Base-by-base conservation (phyloP, 1,140 invertebrate genomes). In the Drosophila insularis region DNA sequence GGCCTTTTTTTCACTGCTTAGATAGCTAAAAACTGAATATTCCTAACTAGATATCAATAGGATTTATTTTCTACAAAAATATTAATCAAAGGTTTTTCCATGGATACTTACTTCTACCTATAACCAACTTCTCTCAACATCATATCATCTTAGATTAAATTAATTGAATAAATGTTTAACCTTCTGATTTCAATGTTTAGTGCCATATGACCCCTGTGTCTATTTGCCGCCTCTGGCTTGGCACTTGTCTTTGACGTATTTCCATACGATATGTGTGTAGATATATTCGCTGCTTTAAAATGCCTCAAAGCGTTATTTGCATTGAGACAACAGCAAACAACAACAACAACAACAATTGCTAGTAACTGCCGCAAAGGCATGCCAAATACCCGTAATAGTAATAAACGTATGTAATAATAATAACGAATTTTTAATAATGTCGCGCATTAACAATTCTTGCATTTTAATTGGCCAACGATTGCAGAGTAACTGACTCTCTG, bases 361-460 rank as follows among this genome's bases (percentile, higher is more conserved):
- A 7, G 43, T 37, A 67, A 60, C 37, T 60, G 55, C 65, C 39
- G 21, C 54, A 39, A 17, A 23, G 75, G 72, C 68, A 74, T 78
- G 63, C 72, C 71, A 21, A 74, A 78, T 81, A 71, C 56, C 65
- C 55, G 72, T 89, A 80, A 79, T 68, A 80, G 81, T 64, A 89
- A 84, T 84, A 89, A 89, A 87, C 81, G 81, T 87, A 70, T 86
- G 81, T 89, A 84, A 89, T 89, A 89, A 89, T 89, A 89, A 89
- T 89, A 27, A 6, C 27, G 84, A 89, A 89, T 89, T 89, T 89
- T 89, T 89, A 89, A 89, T 89, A 89, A 89, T 89, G 84, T 78
- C 77, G 84, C 80, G 77, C 84, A 89, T 89, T 89, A 89, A 89
- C 84, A 89, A 89, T 89, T 89, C 84, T 78, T 89, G 84, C 84